Evolutionary conservation across 1,140 invertebrate species (phyloP), one percentile per base, ranked within the genome.

Genomic region (Polyergus mexicanus): DNA sequence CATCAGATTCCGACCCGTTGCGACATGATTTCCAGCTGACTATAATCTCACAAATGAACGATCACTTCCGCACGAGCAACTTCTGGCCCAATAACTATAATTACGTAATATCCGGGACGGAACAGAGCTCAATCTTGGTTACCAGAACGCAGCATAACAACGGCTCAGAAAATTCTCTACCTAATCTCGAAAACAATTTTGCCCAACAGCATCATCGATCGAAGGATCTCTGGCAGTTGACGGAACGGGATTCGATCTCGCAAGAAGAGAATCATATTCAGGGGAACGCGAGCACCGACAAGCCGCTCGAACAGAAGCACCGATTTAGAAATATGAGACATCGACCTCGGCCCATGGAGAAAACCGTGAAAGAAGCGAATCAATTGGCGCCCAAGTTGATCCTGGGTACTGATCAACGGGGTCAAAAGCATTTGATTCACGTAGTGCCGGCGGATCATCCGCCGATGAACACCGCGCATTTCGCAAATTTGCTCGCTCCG

Each of bases 21-120:
- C 84, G 86, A 54, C 86, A 91, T 58, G 89, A 92, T 84, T 86
- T 92, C 28, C 91, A 90, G 66, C 47, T 92, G 65, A 92, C 91
- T 19, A 68, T 92, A 28, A 47, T 88, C 16, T 91, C 91, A 3
- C 90, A 90, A 62, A 56, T 56, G 16, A 80, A 86, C 60, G 60
- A 75, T 8, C 41, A 60, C 22, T 72, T 80, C 25, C 69, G 75
- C 68, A 56, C 68, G 63, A 86, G 38, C 25, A 87, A 76, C 63
- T 35, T 72, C n/a, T 77, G 75, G 76, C 86, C 88, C 13, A 58
- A 84, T 35, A 85, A 80, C 10, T 84, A 88, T 78, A 62, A 89
- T 77, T 88, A 92, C 78, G 89, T 88, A 32, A 88, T 65, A 13
- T 51, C 80, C 13, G 84, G 83, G 28, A 60, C 25, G 2, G 71